Evolutionary conservation across 2,113 vertebrate genomes (phyloP), one percentile per base, ranked within the genome.

Genomic region (Scolopax mira): DNA sequence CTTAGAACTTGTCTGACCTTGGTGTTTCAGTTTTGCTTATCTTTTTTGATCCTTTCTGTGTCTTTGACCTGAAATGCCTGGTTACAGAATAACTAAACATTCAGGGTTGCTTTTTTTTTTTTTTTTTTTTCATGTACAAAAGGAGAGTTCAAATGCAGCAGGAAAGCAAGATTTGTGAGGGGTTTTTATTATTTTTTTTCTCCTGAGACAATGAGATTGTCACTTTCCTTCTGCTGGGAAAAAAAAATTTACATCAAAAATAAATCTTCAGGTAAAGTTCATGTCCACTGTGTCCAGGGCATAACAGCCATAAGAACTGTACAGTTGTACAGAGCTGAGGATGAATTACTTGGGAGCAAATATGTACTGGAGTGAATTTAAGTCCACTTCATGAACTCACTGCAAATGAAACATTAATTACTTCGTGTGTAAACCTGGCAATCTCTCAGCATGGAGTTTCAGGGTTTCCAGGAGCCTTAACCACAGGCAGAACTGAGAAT

Each of bases 41-140:
- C 70, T 97, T 87, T 95, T 97, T 88, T 94, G 90, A 89, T 96
- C 95, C 64, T 79, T 96, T 70, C 69, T 79, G 66, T 97, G 97
- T 97, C 98, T 98, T 97, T 98, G 97, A 98, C 97, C 97, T 7
- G 83, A 94, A 90, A 52, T 60, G 89, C 91, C 89, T 98, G 92
- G 98, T 98, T 98, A 98, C 65, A 98, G 75, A 97, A 82, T 98
- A 98, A 98, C 97, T 83, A 94, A 94, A 94, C 81, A 92, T 16
- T 81, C 83, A 70, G 73, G 39, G 74, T 33, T 79, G 33, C 6
- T 4, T 21, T 27, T 70, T 28, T 30, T 30, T 71, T 27, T 71
- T 27, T 51, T 52, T 52, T 81, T 96, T 71, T 55, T n/a, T 28
- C 49, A 67, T 58, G 37, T 88, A 71, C 22, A 93, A 96, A 97